These are phyloP conservation scores for Anguilla obscura DNA, from an alignment of 2,797 vertebrate genomes.

Conservation along the genomic window DNA sequence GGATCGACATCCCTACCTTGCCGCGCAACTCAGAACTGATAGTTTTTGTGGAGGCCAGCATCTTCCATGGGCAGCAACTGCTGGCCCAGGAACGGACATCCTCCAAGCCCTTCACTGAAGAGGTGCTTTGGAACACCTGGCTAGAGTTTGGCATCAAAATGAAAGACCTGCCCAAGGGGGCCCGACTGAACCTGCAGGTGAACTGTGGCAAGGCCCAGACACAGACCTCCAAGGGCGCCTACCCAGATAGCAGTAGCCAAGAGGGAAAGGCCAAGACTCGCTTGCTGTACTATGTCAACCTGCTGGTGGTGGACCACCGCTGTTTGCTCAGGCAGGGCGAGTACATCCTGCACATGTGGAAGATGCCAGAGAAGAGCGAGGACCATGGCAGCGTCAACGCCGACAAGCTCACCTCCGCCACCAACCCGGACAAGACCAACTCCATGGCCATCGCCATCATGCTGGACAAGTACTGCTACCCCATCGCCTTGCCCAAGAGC, in stretches of 20 bases:
- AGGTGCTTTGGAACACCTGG: slow-evolving; percentile 96
- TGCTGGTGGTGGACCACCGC: slow-evolving; percentile 92
- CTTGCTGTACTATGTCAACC: slow-evolving; percentile 94
- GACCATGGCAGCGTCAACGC: slow-evolving; percentile 94
- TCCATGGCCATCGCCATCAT: slow-evolving; percentile 93
- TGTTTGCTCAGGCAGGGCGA: slow-evolving; percentile 92
- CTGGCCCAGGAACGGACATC: slow-evolving; percentile 88
- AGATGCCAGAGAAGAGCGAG: slow-evolving; percentile 90
- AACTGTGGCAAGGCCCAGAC: slow-evolving; percentile 84
- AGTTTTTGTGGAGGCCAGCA: slow-evolving; percentile 92
- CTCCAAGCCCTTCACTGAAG: slow-evolving; percentile 88
- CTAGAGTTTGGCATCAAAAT: slow-evolving; percentile 94
- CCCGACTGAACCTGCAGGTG: slow-evolving; percentile 91
- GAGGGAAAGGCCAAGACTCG: slow-evolving; percentile 86
- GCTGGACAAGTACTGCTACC: slow-evolving; percentile 94
- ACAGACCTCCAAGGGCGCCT: slow-evolving; percentile 67
- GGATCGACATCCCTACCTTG: slow-evolving; percentile 89
- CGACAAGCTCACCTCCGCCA: slow-evolving; percentile 96
- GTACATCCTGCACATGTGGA: slow-evolving; percentile 98
- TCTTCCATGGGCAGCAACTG: slow-evolving; percentile 94
- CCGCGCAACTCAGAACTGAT: slow-evolving; percentile 87
- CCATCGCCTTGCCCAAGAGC: slow-evolving; percentile 91
- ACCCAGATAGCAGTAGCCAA: slow-evolving; percentile 69
- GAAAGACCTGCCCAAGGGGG: slow-evolving; percentile 94
- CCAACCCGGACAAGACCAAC: slow-evolving; percentile 92